Base-by-base conservation (phyloP, 2,888 invertebrate genomes). In the Scrobipalpa costella region DNA sequence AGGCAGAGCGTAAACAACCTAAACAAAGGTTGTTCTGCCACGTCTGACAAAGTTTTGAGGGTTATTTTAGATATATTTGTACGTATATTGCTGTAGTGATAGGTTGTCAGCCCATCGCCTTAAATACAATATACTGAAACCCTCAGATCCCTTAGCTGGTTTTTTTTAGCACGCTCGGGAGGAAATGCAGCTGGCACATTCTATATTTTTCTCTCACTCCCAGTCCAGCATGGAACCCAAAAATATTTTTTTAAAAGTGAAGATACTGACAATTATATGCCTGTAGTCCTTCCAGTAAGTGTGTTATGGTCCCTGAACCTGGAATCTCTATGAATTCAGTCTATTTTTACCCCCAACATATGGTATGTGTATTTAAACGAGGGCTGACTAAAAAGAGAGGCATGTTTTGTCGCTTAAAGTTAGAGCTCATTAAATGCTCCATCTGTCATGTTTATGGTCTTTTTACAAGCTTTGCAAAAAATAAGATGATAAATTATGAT, bases 331-430 rank as follows among this genome's bases (percentile, higher is more conserved):
- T 52, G 52, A 52, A 34, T 27, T 13, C n/a, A 52, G 9, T 27
- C 21, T 52, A 52, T 52, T 52, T 52, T 52, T 52, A 52, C 9
- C 52, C 52, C 52, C n/a, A 19, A 50, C 52, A 33, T 33, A 27
- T 33, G 21, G 6, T 52, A n/a, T 27, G 21, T 3, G 33, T n/a
- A 52, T 52, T 27, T 33, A 52, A 33, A 21, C 33, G 6, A 33
- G 33, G 21, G 21, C 13, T 33, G 52, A 52, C 52, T n/a, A 52
- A 52, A 27, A n/a, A 52, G 52, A n/a, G 33, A 52, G 52, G 27
- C 0, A 33, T 52, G 52, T 52, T 52, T 33, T 33, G 33, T 19
- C n/a, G 52, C 21, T 33, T 50, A 15, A 17, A 11, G 11, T 52
- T 52, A 13, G n/a, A 27, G 27, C 52, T 19, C 27, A 27, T 52